phyloP scores from a whole-genome alignment of 1,140 invertebrate genomes.

The Agrypnia vestita region DNA sequence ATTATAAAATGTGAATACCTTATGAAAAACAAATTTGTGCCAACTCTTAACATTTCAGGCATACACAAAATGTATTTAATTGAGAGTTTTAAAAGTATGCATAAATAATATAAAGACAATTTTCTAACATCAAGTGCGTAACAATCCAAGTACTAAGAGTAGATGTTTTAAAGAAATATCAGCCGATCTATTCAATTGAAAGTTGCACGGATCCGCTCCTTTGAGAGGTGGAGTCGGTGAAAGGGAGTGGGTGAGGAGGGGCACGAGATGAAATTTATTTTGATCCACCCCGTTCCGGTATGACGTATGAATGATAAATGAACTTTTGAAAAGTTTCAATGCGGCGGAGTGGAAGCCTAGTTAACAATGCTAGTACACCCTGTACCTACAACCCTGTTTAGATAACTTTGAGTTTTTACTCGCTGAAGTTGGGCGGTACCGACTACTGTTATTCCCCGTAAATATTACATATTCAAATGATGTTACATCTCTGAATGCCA shows the following conservation, averaged over 20 bases:
- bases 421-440: slow-evolving; percentile 43
- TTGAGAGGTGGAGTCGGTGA: slow-evolving; percentile 27
- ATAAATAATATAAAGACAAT: no score
- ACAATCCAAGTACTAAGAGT: not conserved
- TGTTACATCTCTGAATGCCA: slow-evolving; percentile 41
- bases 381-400: slow-evolving; percentile 45
- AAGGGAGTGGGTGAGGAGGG: slow-evolving; percentile 5
- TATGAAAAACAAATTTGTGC: no score
- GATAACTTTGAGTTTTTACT: slow-evolving; percentile 47
- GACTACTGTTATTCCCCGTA: slow-evolving; percentile 46
- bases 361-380: slow-evolving; percentile 49
- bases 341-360: not conserved
- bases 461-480: slow-evolving; percentile 44
- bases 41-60: no score
- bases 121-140: not conserved
- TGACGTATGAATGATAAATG: slow-evolving; percentile 62
- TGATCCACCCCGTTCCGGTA: slow-evolving; percentile 54
- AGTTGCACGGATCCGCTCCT: slow-evolving; percentile 47
- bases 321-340: slow-evolving; percentile 48
- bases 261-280: slow-evolving; percentile 55
- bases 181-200: slow-evolving; percentile 35
- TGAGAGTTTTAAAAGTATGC: no score
- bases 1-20: no score
- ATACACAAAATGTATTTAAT: no score
- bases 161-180: not conserved